Evolutionary conservation across 2,888 invertebrate species (phyloP).

Genomic region (Fabriciana adippe): DNA sequence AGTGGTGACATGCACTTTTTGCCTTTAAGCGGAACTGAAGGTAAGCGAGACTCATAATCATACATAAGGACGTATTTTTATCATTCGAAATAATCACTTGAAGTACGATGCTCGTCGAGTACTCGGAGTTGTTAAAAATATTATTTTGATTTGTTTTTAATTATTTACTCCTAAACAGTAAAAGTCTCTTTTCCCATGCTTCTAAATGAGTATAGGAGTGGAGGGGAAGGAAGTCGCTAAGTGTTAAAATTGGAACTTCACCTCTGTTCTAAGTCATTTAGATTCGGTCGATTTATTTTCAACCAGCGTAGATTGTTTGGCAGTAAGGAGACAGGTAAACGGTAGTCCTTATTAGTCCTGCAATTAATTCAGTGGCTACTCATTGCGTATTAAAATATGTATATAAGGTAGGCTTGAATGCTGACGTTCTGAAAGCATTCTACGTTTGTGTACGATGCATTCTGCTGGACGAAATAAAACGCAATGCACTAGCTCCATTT

Average conservation of each 20-base stretch:
- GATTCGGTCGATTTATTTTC: slow-evolving; percentile 56
- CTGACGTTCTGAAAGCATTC: background rate
- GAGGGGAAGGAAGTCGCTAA: slow-evolving; percentile 50
- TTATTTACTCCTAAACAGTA: slow-evolving; percentile 24
- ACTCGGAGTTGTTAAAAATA: slow-evolving; percentile 2
- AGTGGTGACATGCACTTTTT: slow-evolving; percentile 19
- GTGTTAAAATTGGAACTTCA: slow-evolving; percentile 56
- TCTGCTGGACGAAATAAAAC: background rate
- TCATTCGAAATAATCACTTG: background rate
- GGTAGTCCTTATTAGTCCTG: slow-evolving; percentile 73
- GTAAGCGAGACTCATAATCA: slow-evolving; percentile 1
- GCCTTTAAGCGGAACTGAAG: slow-evolving; percentile 12
- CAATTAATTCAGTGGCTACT: slow-evolving; percentile 56
- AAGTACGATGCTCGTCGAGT: background rate
- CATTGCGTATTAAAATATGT: slow-evolving; percentile 23
- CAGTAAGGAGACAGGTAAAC: slow-evolving; percentile 73
- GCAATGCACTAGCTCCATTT: background rate
- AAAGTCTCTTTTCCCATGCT: slow-evolving; percentile 45
- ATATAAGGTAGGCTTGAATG: background rate
- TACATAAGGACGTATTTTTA: slow-evolving; percentile 1
- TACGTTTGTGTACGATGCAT: background rate
- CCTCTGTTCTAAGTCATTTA: slow-evolving; percentile 57
- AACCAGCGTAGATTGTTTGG: slow-evolving; percentile 71
- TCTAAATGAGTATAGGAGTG: slow-evolving; percentile 46
- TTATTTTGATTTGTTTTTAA: slow-evolving; percentile 26